Evolutionary conservation across 2,113 vertebrate species (phyloP), one percentile per base, ranked within the genome.

Genomic region (Aleadryas rufinucha): DNA sequence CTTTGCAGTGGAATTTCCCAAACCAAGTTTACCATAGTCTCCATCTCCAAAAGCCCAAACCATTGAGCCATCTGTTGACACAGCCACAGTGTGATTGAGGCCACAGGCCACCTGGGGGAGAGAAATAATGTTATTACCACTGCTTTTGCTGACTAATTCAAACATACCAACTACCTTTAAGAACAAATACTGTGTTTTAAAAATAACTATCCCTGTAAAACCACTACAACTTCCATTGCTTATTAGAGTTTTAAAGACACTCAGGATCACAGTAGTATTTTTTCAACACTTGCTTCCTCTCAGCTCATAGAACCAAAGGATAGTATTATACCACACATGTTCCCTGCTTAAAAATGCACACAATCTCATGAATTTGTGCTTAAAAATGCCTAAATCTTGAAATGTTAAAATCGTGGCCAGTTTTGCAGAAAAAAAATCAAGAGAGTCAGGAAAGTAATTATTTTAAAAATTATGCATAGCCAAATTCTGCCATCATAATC

Each of bases 21-120:
- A 89, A 42, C 98, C 98, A 72, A 99, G 97, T 90, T 99, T 99
- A 35, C 98, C 98, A 74, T 99, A 99, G 89, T 99, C 98, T 63
- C 98, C 98, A 66, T 99, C 98, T 88, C 98, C 98, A 85, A 99
- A 99, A 69, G 98, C 98, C 98, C 98, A 99, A 33, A 99, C 98
- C 98, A 98, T 97, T n/a, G 98, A 98, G 39, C 98, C 98, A 89
- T 99, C 98, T 31, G 98, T 85, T 59, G 98, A 99, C n/a, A 99
- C 98, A 6, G 98, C 98, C 24, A 99, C 93, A 7, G 98, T 99
- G 61, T 99, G 98, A 89, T 99, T 99, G 77, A 99, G 97, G 23
- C 98, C 98, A 96, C 98, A 99, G 63, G 98, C 98, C 91, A 99
- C 98, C 98, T 99, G 70, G 22, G 64, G 61, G 68, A 92, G 21